phyloP scores from a whole-genome alignment of 2,797 vertebrate genomes.

The Denticeps clupeoides region DNA sequence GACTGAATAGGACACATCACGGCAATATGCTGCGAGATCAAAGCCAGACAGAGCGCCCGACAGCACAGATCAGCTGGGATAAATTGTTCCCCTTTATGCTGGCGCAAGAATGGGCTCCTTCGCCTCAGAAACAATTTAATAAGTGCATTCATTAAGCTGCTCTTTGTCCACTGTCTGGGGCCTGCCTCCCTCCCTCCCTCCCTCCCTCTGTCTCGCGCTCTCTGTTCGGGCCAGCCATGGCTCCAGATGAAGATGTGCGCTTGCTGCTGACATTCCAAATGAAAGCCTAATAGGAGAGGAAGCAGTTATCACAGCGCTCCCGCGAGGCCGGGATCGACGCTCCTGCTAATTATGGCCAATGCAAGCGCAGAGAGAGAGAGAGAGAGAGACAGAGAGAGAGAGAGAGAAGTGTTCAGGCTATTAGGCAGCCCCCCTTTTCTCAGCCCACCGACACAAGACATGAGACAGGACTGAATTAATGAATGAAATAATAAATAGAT shows the following conservation, averaged over 20 bases:
- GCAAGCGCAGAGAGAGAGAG: constrained; percentile 57
- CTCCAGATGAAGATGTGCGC: constrained; percentile 92
- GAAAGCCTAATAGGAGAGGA: constrained; percentile 84
- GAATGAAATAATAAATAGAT: constrained; percentile 47
- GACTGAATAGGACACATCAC: constrained; percentile 99
- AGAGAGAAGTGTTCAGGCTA: too few species aligned
- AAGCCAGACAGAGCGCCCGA: constrained; percentile 92
- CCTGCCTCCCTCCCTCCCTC: constrained; percentile 49
- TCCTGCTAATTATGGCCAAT: constrained; percentile 90
- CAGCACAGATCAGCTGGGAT: constrained; percentile 95
- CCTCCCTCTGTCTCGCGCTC: constrained; percentile 45
- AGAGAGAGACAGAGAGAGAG: not conserved
- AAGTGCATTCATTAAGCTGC: constrained; percentile 95
- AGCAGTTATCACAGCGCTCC: constrained; percentile 85
- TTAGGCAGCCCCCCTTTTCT: not conserved
- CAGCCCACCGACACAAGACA: too few species aligned
- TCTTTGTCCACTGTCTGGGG: constrained; percentile 76
- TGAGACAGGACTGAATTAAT: constrained; percentile 42
- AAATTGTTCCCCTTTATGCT: constrained; percentile 99
- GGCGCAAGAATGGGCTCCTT: constrained; percentile 96
- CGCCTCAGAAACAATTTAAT: constrained; percentile 99
- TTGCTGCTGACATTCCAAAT: constrained; percentile 86
- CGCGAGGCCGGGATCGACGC: constrained; percentile 78
- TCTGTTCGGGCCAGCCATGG: constrained; percentile 36
- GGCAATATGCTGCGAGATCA: constrained; percentile 99